Evolutionary conservation across 2,888 invertebrate genomes (phyloP).

Genomic region (Brenthis ino): DNA sequence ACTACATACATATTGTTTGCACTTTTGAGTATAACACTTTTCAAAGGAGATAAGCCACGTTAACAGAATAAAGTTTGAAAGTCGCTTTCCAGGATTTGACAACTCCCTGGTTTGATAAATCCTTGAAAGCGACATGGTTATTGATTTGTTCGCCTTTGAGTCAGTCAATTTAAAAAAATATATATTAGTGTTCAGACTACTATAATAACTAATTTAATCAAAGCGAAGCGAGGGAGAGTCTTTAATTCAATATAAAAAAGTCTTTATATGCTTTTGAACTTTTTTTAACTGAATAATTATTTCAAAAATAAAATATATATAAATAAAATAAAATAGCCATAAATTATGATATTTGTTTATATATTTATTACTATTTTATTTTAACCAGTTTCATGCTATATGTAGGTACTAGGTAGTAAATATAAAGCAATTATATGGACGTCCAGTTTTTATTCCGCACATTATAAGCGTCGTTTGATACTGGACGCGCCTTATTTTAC

Average conservation of each 20-base stretch:
- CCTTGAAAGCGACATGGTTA: not conserved
- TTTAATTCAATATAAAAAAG: too few relatives aligned
- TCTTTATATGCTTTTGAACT: too few relatives aligned
- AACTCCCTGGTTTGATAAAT: not conserved
- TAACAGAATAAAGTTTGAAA: conserved; percentile 11
- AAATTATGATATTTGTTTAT: not conserved
- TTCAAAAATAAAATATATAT: not conserved
- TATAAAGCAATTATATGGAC: conserved; percentile 62
- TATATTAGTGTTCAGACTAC: too few relatives aligned
- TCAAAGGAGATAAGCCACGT: not conserved
- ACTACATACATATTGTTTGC: too few relatives aligned
- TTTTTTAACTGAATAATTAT: too few relatives aligned
- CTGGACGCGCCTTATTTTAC: conserved; percentile 54
- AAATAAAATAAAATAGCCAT: not conserved
- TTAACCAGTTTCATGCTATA: not conserved
- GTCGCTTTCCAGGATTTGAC: not conserved
- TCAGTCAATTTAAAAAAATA: too few relatives aligned
- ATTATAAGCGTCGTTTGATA: conserved; percentile 60
- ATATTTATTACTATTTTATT: conserved; percentile 3
- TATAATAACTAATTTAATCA: too few relatives aligned
- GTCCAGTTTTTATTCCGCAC: conserved; percentile 65
- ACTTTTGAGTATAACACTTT: too few relatives aligned
- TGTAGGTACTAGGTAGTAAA: conserved; percentile 35
- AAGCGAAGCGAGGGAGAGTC: too few relatives aligned
- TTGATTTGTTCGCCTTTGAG: not conserved